Evolutionary conservation across 2,113 vertebrate genomes (phyloP).

Genomic region (Hystrix cristata): DNA sequence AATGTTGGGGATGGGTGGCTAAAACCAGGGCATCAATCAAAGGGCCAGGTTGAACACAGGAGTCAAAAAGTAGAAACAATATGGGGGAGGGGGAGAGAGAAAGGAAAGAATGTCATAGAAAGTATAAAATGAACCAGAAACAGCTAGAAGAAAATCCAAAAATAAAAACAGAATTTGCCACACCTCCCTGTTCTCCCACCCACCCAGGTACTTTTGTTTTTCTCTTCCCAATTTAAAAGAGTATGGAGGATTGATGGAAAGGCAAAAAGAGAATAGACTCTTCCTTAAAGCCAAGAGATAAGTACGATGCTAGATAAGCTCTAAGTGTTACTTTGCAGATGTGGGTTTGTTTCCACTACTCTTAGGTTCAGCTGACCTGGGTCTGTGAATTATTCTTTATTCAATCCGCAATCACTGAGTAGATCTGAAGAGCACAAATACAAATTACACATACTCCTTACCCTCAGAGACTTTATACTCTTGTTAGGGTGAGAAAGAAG

Average conservation of each 20-base stretch:
- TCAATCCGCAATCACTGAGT: slow-evolving; percentile 3
- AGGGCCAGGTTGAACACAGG: neutral
- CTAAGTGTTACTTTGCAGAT: neutral
- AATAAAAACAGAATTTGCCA: slow-evolving; percentile 14
- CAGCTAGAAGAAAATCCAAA: neutral
- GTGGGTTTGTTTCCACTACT: neutral
- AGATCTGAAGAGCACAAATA: neutral
- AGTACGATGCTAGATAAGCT: neutral
- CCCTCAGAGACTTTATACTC: slow-evolving; percentile 12
- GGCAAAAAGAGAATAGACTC: neutral
- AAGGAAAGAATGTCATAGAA: neutral
- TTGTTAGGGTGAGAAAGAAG: neutral
- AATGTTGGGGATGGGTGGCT: neutral
- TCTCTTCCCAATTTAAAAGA: slow-evolving; percentile 27
- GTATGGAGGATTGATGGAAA: neutral
- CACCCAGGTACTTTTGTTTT: neutral
- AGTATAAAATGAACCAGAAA: slow-evolving; percentile 30
- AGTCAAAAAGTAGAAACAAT: neutral
- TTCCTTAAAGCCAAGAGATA: neutral
- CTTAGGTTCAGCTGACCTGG: neutral
- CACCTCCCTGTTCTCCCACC: neutral
- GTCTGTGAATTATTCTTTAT: neutral
- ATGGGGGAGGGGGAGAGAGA: neutral
- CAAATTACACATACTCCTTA: slow-evolving; percentile 24
- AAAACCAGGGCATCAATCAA: neutral